Evolutionary conservation across 2,797 vertebrate species (phyloP).

Genomic region (Sebastes hopkinsi): DNA sequence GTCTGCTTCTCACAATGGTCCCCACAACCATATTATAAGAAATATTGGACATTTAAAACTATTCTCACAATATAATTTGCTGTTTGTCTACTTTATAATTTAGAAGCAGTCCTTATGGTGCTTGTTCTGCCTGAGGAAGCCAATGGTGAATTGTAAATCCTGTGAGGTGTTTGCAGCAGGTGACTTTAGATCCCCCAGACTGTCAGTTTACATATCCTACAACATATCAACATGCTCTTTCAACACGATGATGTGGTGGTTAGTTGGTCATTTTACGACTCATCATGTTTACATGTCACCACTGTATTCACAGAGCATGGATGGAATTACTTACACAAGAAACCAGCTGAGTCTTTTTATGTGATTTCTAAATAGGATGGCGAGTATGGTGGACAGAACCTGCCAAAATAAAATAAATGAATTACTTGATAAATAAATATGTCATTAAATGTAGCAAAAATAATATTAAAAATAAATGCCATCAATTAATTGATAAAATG

Average conservation of each 20-base stretch:
- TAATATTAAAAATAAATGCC: too few species aligned
- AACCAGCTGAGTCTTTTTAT: background rate
- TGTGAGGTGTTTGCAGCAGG: constrained; percentile 35
- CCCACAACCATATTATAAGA: constrained; percentile 5
- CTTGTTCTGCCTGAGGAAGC: constrained; percentile 23
- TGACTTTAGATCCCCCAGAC: constrained; percentile 23
- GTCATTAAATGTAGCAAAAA: too few species aligned
- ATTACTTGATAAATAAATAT: too few species aligned
- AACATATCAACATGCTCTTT: constrained; percentile 11
- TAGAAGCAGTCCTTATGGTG: background rate
- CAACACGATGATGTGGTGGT: background rate
- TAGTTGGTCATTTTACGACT: constrained; percentile 6
- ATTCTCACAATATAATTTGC: constrained; percentile 2
- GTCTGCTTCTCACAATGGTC: background rate
- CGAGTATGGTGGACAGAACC: background rate
- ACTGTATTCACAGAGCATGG: background rate
- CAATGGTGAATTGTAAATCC: constrained; percentile 7
- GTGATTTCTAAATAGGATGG: background rate
- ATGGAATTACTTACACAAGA: background rate
- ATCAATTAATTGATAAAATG: too few species aligned
- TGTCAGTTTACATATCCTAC: constrained; percentile 38
- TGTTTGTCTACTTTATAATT: background rate
- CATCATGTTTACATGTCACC: background rate
- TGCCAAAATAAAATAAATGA: too few species aligned
- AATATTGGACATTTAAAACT: constrained; percentile 18